phyloP scores from a whole-genome alignment of 35 echinoderm and acorn worm species.

The Patiria miniata region DNA sequence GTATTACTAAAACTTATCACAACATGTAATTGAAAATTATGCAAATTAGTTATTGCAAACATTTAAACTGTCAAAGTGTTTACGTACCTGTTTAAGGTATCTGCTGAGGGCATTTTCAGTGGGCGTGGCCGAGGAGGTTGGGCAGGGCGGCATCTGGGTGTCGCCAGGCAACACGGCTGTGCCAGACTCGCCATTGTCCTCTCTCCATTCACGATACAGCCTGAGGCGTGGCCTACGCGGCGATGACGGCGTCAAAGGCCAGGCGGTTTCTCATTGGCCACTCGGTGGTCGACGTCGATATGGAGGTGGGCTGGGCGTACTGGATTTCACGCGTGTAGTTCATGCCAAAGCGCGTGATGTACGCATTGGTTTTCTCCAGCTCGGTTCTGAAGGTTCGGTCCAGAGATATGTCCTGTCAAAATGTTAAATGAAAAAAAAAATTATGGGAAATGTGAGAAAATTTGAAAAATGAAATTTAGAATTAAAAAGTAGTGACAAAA shows the following conservation, averaged over 20 bases:
- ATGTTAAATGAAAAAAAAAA: background rate
- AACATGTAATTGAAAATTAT: too few relatives aligned
- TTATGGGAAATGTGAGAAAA: background rate
- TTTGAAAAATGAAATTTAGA: too few relatives aligned
- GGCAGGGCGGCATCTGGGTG: slow-evolving; percentile 81
- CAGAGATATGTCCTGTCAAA: slow-evolving; percentile 50
- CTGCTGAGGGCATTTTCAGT: slow-evolving; percentile 40
- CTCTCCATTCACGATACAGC: slow-evolving; percentile 62
- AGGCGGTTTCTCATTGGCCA: slow-evolving; percentile 75
- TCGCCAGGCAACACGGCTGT: slow-evolving; percentile 77
- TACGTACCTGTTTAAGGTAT: slow-evolving; percentile 57
- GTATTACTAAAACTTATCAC: too few relatives aligned
- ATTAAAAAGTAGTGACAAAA: too few relatives aligned
- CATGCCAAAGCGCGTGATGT: slow-evolving; percentile 85
- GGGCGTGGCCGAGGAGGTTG: slow-evolving; percentile 44
- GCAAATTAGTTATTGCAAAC: too few relatives aligned
- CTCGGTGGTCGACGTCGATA: slow-evolving; percentile 46
- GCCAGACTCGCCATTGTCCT: slow-evolving; percentile 25
- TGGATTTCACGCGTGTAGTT: slow-evolving; percentile 87
- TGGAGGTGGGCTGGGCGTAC: slow-evolving; percentile 67
- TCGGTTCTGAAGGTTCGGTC: slow-evolving; percentile 51
- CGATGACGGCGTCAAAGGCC: slow-evolving; percentile 85
- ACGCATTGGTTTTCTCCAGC: slow-evolving; percentile 77
- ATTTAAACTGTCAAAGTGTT: too few relatives aligned
- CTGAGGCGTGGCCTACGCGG: slow-evolving; percentile 82